Conservation (phyloP, 1,140 invertebrate species). For the Drosophila bocki region DNA sequence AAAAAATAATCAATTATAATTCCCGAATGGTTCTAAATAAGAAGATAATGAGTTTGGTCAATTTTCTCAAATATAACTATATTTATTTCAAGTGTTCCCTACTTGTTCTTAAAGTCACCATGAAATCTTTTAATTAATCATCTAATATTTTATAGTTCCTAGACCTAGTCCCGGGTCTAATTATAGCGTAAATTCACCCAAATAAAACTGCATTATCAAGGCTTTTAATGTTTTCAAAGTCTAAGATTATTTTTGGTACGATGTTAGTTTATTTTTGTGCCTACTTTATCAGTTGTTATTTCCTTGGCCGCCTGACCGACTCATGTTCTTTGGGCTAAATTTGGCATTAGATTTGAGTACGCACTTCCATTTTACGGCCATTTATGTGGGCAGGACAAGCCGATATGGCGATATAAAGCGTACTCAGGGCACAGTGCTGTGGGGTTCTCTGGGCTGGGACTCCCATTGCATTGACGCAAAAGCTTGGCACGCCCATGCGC, state of each 20-base stretch:
- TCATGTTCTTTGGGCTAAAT: conserved; percentile 24
- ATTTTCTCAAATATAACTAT: too few species aligned
- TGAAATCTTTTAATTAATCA: not conserved
- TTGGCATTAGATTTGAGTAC: conserved; percentile 55
- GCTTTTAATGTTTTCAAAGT: conserved; percentile 11
- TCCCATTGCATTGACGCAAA: conserved; percentile 57
- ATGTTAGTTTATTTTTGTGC: conserved; percentile 13
- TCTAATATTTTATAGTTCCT: not conserved
- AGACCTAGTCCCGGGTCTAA: too few species aligned
- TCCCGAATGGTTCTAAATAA: too few species aligned
- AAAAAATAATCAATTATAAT: too few species aligned
- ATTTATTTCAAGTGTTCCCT: not conserved
- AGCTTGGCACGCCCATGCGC: conserved; percentile 31
- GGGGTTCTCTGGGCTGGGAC: not conserved
- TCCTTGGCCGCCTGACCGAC: not conserved
- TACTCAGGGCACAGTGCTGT: not conserved
- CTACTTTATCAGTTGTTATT: conserved; percentile 11
- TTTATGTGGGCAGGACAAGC: conserved; percentile 4
- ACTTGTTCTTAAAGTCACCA: not conserved
- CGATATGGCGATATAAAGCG: conserved; percentile 15
- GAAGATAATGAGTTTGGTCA: too few species aligned
- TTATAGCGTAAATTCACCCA: too few species aligned
- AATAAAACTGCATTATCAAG: not conserved
- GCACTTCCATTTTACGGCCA: conserved; percentile 51
- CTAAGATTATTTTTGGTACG: conserved; percentile 4